Evolutionary conservation across 1,140 invertebrate species (phyloP), one percentile per base, ranked within the genome.

Genomic region (Zaprionus lachaisei): DNA sequence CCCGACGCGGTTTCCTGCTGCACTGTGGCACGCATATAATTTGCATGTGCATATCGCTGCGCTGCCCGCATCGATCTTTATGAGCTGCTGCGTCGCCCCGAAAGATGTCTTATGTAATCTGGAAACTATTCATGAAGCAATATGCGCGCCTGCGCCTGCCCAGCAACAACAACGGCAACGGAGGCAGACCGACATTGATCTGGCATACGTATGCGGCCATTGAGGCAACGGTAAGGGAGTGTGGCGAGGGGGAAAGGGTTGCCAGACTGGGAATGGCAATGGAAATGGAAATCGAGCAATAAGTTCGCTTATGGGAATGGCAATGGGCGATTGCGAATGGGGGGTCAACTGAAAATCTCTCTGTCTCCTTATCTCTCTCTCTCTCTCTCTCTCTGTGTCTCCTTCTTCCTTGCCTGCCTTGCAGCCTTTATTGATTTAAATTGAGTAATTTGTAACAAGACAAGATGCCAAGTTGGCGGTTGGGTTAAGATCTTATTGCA

Each of bases 41-140:
- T 89, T 89, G 85, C 85, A 89, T 89, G 85, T 85, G 85, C 75
- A 90, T 89, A 81, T 79, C 72, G 67, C 41, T 6, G 6, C 31
- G 69, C 44, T 58, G 70, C 75, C 54, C 65, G 78, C 57, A 64
- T 78, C 60, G 73, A 79, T 79, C 77, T 79, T 72, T 77, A 77
- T 70, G 72, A 79, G 65, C 61, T 70, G 67, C 74, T 71, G 51
- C 69, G 24, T 44, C 37, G 28, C 28, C 55, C 62, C 54, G 63
- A 57, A 67, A 81, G 54, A 92, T 92, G 90, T 91, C 90, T 90
- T 92, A 92, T 92, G 85, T 90, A 92, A 92, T 92, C 72, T 92
- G 90, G 90, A 92, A 92, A 84, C 91, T 92, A 90, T 92, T 92
- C 91, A 90, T 92, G 90, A 90, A 92, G 83, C 90, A 92, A 79